Evolutionary conservation across 2,888 invertebrate genomes (phyloP).

Genomic region (Protodeltote pygarga): DNA sequence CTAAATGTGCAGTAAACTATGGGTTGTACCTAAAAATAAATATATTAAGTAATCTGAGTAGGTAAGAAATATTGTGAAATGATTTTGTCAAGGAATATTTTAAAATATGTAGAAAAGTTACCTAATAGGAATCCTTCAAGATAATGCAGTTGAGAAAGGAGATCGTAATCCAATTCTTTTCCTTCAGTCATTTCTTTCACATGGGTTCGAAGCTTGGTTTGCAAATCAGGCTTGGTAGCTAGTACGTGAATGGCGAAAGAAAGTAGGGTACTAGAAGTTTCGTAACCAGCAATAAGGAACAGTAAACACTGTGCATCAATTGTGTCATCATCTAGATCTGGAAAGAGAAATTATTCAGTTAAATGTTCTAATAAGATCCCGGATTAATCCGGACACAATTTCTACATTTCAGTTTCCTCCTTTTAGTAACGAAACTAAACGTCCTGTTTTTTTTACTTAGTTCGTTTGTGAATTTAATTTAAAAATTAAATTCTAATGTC

Average conservation of each 20-base stretch:
- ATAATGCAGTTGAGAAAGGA: constrained; percentile 68
- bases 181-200: constrained; percentile 70
- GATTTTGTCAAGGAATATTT: too few relatives aligned
- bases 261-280: constrained; percentile 87
- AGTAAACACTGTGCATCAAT: constrained; percentile 86
- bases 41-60: too few relatives aligned
- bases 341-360: constrained; percentile 27
- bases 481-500: too few relatives aligned
- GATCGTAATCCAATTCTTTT: constrained; percentile 73
- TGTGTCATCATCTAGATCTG: constrained; percentile 83
- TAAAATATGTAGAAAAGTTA: constrained; percentile 35
- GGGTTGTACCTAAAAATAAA: too few relatives aligned
- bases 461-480: too few relatives aligned
- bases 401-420: too few relatives aligned
- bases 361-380: too few relatives aligned
- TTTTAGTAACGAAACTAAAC: too few relatives aligned
- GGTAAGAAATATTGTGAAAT: too few relatives aligned
- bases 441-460: too few relatives aligned
- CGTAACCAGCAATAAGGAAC: constrained; percentile 88
- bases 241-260: constrained; percentile 85
- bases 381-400: too few relatives aligned
- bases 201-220: constrained; percentile 77
- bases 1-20: too few relatives aligned
- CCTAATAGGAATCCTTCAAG: constrained; percentile 76
- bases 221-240: constrained; percentile 79